A percentile compares a stretch with the other conserved stretches of the same genome.
Conservation (phyloP, 2,113 vertebrate genomes). For the Pomatorhinus ruficollis region DNA sequence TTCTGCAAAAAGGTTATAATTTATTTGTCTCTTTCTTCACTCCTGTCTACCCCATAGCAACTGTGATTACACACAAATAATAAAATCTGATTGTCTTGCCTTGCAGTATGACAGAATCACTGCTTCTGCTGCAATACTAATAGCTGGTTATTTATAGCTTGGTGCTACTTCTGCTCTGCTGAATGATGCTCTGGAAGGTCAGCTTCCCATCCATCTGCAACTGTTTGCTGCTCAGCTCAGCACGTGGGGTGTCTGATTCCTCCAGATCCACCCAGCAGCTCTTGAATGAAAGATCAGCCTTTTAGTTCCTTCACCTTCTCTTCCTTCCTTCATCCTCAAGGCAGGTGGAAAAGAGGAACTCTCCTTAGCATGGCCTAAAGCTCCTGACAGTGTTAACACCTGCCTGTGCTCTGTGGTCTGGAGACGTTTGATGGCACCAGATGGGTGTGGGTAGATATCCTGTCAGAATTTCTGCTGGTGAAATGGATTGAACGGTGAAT, state of each 20-base stretch:
- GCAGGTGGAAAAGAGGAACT: background rate
- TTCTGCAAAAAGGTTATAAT: constrained; percentile 50
- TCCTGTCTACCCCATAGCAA: constrained; percentile 4
- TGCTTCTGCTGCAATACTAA: constrained; percentile 6
- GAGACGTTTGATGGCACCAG: background rate
- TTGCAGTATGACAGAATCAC: background rate
- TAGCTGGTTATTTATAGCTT: constrained; percentile 29
- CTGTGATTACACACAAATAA: constrained; percentile 35
- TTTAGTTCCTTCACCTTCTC: background rate
- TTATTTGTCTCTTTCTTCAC: constrained; percentile 38
- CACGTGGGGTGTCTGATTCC: background rate
- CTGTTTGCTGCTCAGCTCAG: background rate
- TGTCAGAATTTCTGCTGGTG: background rate
- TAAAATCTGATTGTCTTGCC: constrained; percentile 11
- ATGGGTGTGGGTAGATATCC: background rate
- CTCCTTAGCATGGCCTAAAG: background rate
- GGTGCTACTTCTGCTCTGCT: constrained; percentile 32
- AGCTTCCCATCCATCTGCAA: constrained; percentile 29
- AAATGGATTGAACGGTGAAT: background rate
- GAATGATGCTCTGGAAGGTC: constrained; percentile 31
- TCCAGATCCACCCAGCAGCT: background rate
- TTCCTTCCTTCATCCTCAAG: background rate
- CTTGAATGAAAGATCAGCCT: background rate
- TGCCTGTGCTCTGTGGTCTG: accelerated
- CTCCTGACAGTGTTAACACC: background rate